Evolutionary conservation across 2,113 vertebrate genomes (phyloP), one percentile per base, ranked within the genome.

Genomic region (Heptranchias perlo): DNA sequence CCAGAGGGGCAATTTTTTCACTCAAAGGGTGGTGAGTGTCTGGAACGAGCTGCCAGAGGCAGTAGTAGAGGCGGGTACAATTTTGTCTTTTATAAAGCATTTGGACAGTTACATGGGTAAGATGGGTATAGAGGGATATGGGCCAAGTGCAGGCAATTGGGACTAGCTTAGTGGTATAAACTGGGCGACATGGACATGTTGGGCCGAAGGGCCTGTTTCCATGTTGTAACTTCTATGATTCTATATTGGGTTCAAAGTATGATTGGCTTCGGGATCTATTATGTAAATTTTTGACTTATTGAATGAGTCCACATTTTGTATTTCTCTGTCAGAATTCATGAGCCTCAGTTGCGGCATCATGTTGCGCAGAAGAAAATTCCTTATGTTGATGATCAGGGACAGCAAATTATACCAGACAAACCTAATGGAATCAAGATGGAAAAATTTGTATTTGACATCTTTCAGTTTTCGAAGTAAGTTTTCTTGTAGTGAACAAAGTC

Each of bases 401-500:
- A 97, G n/a, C 96, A 97, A 65, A 96, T 99, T 97, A 98, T 98
- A 96, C 99, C 99, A 0, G 98, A 99, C 96, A 99, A 99, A 97
- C 99, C 99, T 67, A 99, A 99, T 0, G 99, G 99, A 76, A 99
- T 99, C 96, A 99, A 99, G 97, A 99, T 99, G 99, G 99, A 99
- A 96, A 99, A 99, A 96, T 99, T 99, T 1, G 99, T 99, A 96
- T 99, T 99, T 1, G 99, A 99, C 97, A 99, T 99, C 98, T 99
- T 99, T 97, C 99, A 98, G 97, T 99, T 99, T 97, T 98, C 99
- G 96, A 99, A 99, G 99, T 99, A 98, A 96, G 99, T 97, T 89
- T 91, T 96, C 86, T 96, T 94, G 18, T 58, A 28, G 76, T 31
- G 4, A 3, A 52, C 49, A 65, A 58, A 47, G 28, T 14, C 54